phyloP scores from a whole-genome alignment of 2,113 vertebrate genomes.

The Nanorana parkeri region DNA sequence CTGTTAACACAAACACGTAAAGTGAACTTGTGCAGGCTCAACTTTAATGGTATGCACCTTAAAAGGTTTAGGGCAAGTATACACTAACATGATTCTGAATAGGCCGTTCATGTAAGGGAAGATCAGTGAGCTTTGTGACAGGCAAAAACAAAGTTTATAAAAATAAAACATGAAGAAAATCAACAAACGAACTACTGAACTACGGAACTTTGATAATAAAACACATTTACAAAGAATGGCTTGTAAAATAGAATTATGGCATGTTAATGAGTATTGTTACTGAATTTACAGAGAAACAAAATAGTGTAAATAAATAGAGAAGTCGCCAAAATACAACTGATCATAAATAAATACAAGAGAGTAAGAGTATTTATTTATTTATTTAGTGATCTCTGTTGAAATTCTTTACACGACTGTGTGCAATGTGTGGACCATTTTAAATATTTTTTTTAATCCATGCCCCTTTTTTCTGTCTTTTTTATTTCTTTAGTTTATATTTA shows the following conservation, averaged over 20 bases:
- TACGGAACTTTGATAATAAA: not conserved
- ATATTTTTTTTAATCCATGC: not conserved
- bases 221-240: not conserved
- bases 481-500: too few species aligned
- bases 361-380: constrained; percentile 43
- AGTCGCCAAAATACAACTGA: constrained; percentile 21
- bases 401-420: constrained; percentile 33
- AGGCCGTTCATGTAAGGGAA: too few species aligned
- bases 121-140: too few species aligned
- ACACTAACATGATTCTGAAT: too few species aligned
- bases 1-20: too few species aligned
- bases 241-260: not conserved
- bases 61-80: too few species aligned
- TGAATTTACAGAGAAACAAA: not conserved
- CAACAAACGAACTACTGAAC: not conserved
- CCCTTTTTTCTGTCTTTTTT: not conserved
- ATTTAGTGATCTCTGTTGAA: constrained; percentile 34
- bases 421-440: constrained; percentile 22
- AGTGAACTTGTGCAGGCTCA: too few species aligned
- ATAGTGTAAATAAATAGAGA: not conserved
- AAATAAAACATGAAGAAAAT: not conserved
- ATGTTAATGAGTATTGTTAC: not conserved
- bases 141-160: too few species aligned
- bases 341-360: constrained; percentile 22
- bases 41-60: too few species aligned